phyloP scores from a whole-genome alignment of 2,113 vertebrate species.

The Australoheros scitulus region DNA sequence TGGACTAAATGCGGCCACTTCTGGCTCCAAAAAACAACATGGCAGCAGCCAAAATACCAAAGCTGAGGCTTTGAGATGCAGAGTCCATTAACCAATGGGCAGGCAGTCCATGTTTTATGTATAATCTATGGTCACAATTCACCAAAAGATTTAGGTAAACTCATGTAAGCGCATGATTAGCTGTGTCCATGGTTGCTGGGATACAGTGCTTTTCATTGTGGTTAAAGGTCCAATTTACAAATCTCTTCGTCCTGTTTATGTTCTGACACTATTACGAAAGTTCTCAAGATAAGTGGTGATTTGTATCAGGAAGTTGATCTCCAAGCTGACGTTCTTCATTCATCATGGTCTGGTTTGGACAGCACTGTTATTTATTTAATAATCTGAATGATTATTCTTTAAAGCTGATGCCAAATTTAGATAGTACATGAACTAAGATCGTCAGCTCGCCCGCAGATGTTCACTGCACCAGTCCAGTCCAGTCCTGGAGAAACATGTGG shows the following conservation, averaged over 20 bases:
- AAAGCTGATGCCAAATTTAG: slow-evolving; percentile 5
- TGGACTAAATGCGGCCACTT: not conserved
- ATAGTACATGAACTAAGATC: not conserved
- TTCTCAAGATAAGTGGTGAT: too few species aligned
- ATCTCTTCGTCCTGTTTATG: not conserved
- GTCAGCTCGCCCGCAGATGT: slow-evolving; percentile 28
- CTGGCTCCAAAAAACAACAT: not conserved
- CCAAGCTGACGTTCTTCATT: not conserved
- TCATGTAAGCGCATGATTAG: not conserved
- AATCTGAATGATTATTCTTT: slow-evolving; percentile 3
- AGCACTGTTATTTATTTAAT: not conserved
- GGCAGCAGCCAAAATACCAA: not conserved
- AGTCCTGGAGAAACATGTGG: slow-evolving; percentile 50
- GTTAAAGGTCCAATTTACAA: not conserved
- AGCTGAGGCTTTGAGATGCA: not conserved
- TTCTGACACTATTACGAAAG: not conserved
- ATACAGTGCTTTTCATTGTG: not conserved
- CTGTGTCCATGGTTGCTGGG: not conserved
- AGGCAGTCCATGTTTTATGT: not conserved
- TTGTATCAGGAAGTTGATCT: not conserved
- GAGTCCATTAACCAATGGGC: not conserved
- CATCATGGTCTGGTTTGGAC: not conserved
- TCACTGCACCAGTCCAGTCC: slow-evolving; percentile 2
- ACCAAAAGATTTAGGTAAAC: not conserved
- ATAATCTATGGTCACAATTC: not conserved